Base-by-base conservation (phyloP, 2,113 vertebrate species). In the Alethe castanea region DNA sequence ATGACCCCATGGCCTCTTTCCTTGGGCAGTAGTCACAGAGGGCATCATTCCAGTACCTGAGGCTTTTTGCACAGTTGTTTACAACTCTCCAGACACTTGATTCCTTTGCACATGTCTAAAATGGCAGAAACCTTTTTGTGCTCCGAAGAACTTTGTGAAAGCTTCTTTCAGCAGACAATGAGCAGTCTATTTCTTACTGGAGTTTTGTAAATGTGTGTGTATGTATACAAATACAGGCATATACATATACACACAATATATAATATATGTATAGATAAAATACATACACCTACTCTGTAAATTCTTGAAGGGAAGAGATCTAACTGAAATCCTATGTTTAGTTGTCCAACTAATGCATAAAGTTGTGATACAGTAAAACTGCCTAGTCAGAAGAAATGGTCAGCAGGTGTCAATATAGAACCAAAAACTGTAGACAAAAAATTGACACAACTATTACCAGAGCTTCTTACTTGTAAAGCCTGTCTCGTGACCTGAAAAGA, bases 1-100 rank as follows among this genome's bases (percentile, higher is more conserved):
- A 99, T 62, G 99, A 99, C 96, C 99, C 99, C 81, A 99, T 99
- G 99, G 99, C 99, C 54, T 98, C 98, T 36, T 99, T 99, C 78
- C 98, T 99, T 23, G 98, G 98, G 60, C 98, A 99, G 95, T 98
- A 98, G 97, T 50, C 20, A 29, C 5, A 8, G 9, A 20, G 44
- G 79, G 14, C 16, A 60, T 11, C 26, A 86, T 86, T 74, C 53
- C 78, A 56, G 4, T 8, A 17, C 33, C 42, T 2, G 1, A 33
- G 87, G 67, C 20, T 38, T 29, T 20, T 38, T 14, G 25, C 54
- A 23, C 42, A 17, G 15, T 53, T 79, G 19, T 78, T 81, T 36
- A 66, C 36, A 38, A 2, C 36, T 42, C 19, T 62, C 16, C 42
- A 25, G 78, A 22, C 6, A 7, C 9, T 44, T 79, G 14, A 18